Conservation (phyloP, 2,797 vertebrate species). For the Halcyon leucocephala region DNA sequence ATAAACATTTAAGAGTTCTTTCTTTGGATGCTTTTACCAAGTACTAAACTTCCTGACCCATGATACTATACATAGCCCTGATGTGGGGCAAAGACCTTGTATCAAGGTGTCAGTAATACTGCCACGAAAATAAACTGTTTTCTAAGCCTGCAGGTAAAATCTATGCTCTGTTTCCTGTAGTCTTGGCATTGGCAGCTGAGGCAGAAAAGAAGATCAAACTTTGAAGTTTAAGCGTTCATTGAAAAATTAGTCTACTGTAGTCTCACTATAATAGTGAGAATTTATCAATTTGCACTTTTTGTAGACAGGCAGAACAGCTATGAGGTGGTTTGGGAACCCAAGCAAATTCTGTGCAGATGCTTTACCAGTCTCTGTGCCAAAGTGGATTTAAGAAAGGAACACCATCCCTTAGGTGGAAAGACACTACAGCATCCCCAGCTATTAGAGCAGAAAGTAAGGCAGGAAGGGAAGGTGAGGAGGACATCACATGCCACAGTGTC, state of each 20-base stretch:
- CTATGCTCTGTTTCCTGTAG: not conserved
- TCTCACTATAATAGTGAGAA: not conserved
- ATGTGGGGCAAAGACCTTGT: not conserved
- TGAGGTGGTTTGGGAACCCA: not conserved
- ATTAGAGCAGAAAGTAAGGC: not conserved
- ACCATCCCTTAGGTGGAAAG: not conserved
- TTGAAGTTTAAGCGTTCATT: not conserved
- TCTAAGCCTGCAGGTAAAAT: not conserved
- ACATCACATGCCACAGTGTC: not conserved
- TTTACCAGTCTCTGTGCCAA: not conserved
- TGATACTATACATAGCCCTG: not conserved
- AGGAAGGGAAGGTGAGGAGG: not conserved
- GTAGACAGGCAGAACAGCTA: not conserved
- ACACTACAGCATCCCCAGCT: not conserved
- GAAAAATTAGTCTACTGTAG: not conserved
- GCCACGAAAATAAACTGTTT: not conserved
- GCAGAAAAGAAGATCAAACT: not conserved
- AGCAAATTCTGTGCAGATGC: not conserved
- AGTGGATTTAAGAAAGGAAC: not conserved
- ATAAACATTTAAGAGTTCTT: not conserved
- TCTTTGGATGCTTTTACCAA: not conserved
- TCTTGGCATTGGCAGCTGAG: not conserved
- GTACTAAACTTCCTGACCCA: not conserved
- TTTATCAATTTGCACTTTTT: not conserved
- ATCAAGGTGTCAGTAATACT: not conserved